Base-by-base conservation (phyloP, 2,113 vertebrate species). In the Oncorhynchus nerka region DNA sequence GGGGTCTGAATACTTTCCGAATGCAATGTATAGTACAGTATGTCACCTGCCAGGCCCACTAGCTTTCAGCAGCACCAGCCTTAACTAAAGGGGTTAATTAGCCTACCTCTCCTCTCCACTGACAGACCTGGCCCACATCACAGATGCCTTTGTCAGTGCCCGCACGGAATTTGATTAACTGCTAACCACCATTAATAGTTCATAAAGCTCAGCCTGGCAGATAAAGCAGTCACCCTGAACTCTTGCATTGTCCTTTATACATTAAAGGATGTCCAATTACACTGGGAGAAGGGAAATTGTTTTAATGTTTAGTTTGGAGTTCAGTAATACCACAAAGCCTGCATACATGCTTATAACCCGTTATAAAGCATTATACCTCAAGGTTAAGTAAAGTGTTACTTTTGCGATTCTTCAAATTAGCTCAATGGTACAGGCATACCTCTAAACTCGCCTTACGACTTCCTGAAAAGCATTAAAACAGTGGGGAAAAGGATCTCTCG, bases 41-140 rank as follows among this genome's bases (percentile, higher is more conserved):
- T 55, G 51, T 90, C 87, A 89, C 79, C 89, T 89, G 87, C 88
- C 88, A 88, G 83, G 75, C 79, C 83, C 80, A 78, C 78, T 80
- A 76, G 82, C 78, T 78, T 75, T 19, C 70, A 51, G 20, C 76
- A 77, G 81, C 83, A 78, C 13, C 32, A 19, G 59, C 77, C 83
- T 77, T 72, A 85, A 86, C 77, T 85, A 75, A 83, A 78, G 75
- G 78, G 81, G 85, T 82, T 81, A 76, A 85, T 73, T 67, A 86
- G 4, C 51, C 51, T 19, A 5, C 13, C 16, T 15, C 51, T 19
- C 51, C 51, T 55, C 51, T 55, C 51, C 15, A 5, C 51, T 55
- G 51, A 55, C 16, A 2, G 51, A 19, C 57, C 78, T 76, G 74
- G 70, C 69, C 76, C 45, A 71, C 76, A 66, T 75, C 64, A n/a